phyloP scores from a whole-genome alignment of 1,140 invertebrate species.

The Calliopsis andreniformis region DNA sequence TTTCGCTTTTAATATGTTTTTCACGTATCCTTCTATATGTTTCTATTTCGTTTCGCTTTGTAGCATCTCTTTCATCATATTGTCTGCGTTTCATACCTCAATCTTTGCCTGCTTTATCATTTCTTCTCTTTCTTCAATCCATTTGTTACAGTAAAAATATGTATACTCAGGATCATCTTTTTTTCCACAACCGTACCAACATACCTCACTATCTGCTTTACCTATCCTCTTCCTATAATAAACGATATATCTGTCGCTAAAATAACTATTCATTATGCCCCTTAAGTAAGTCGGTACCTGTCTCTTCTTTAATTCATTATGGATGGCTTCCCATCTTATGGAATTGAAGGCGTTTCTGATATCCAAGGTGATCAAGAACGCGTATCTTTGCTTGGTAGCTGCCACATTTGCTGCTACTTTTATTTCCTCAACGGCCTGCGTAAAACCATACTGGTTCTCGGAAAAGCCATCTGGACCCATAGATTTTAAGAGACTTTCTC shows the following conservation, averaged over 20 bases:
- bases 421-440: slow-evolving; percentile 56
- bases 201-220: slow-evolving; percentile 8
- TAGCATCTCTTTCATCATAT: no score
- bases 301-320: slow-evolving; percentile 31
- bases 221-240: slow-evolving; percentile 38
- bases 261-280: slow-evolving; percentile 43
- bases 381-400: not conserved
- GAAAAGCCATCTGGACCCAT: slow-evolving; percentile 51
- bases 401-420: not conserved
- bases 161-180: no score
- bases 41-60: no score
- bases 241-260: slow-evolving; percentile 18
- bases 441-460: slow-evolving; percentile 62
- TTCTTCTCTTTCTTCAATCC: no score
- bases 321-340: slow-evolving; percentile 43
- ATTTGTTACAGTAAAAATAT: no score
- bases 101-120: no score
- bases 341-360: slow-evolving; percentile 58
- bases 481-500: slow-evolving; percentile 47
- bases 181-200: no score
- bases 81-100: no score
- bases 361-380: slow-evolving; percentile 37
- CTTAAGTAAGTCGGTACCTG: slow-evolving; percentile 26
- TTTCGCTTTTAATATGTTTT: no score
- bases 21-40: no score